Conservation (phyloP, 2,888 invertebrate genomes). For the Drosophila nigritarsus region DNA sequence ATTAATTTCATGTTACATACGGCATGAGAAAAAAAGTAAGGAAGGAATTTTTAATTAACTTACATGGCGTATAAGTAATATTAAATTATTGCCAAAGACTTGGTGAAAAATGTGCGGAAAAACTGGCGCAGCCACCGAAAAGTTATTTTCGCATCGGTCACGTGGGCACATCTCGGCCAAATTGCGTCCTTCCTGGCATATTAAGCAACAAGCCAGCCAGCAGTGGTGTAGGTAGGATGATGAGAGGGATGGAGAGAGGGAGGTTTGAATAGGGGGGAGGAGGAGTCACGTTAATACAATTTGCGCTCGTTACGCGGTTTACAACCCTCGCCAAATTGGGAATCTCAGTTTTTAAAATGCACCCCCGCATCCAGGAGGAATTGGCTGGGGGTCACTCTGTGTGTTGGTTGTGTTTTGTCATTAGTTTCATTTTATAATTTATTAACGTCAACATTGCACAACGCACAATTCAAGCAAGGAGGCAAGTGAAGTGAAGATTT, state of each 20-base stretch:
- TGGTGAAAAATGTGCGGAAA: constrained; percentile 25
- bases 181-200: constrained; percentile 41
- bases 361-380: constrained; percentile 24
- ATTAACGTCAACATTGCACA: constrained; percentile 82
- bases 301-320: constrained; percentile 82
- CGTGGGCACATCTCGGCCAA: constrained; percentile 33
- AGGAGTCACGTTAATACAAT: constrained; percentile 63
- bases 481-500: constrained; percentile 49
- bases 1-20: constrained; percentile 77
- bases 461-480: constrained; percentile 50
- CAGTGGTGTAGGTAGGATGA: constrained; percentile 5
- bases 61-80: constrained; percentile 77
- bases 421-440: constrained; percentile 84
- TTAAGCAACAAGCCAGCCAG: constrained; percentile 2
- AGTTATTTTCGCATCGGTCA: constrained; percentile 21
- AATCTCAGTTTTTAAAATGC: constrained; percentile 57
- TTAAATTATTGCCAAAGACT: constrained; percentile 59
- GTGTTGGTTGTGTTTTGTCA: constrained; percentile 76
- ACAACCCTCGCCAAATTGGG: constrained; percentile 50
- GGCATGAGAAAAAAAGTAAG: constrained; percentile 31
- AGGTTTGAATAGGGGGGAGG: constrained; percentile 5
- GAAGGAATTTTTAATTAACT: constrained; percentile 82
- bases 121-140: constrained; percentile 26
- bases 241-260: too few relatives aligned
- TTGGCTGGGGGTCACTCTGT: constrained; percentile 9